Evolutionary conservation across 2,888 invertebrate genomes (phyloP), one percentile per base, ranked within the genome.

Genomic region (Macropis europaea): DNA sequence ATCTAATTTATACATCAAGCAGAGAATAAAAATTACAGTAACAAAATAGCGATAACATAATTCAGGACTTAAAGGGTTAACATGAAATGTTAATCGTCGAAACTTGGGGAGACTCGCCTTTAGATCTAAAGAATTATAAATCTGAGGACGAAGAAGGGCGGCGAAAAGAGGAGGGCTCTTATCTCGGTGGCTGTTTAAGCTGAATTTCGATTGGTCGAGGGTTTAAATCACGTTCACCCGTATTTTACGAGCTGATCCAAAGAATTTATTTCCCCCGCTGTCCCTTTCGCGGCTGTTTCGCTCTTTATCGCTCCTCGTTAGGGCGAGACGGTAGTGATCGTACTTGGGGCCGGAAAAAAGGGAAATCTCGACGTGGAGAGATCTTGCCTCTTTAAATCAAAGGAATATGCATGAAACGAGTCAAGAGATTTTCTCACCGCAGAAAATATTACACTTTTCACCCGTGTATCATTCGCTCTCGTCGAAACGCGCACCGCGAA

Each of bases 241-340:
- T 62, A 57, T 61, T 69, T 71, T 45, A 61, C 53, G 11, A 30
- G 57, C 57, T 69, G 69, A 72, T 69, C 69, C 69, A 53, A 56
- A 62, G 62, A 70, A 72, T 72, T 69, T 72, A 72, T 69, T 61
- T 50, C 45, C 69, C 42, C 40, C 15, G 26, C 9, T 7, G 5
- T 30, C 28, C 59, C 19, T 38, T 38, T 59, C 15, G 11, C 19
- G 32, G 26, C 5, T 43, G 42, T 22, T 38, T 38, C n/a, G 45
- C 38, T 17, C 62, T 38, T 60, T 47, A 36, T 45, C 45, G 2
- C 38, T 15, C 17, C 28, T 34, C 47, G 22, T 38, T 47, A 61
- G 15, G 38, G n/a, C n/a, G 36, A 30, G 61, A 60, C 22, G 6
- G 9, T n/a, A n/a, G n/a, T n/a, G 19, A 9, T 57, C 15, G 30